Evolutionary conservation across 2,113 vertebrate species (phyloP), one percentile per base, ranked within the genome.

Genomic region (Manacus vitellinus): DNA sequence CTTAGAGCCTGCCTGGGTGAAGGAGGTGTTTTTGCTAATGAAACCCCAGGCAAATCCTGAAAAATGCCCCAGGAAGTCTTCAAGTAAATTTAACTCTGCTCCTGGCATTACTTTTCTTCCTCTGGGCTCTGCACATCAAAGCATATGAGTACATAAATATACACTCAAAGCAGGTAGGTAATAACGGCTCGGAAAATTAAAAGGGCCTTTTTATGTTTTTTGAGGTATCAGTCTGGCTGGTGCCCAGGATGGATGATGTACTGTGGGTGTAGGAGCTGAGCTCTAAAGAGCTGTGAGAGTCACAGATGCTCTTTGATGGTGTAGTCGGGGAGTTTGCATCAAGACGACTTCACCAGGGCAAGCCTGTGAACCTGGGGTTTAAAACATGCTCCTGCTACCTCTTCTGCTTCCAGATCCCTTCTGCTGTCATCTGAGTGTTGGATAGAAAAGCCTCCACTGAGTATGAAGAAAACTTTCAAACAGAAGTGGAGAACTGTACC

Each of bases 291-390:
- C 8, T 83, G 43, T 11, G 22, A 76, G 47, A 33, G 37, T 23
- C 27, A 82, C 21, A 55, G 51, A 6, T 5, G 12, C 10, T 85
- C 49, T 82, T 59, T 0, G 0, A 12, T 21, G 7, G 10, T 27
- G 27, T 21, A 55, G 19, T 23, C 37, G 65, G 13, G 25, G 39
- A 78, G 13, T 61, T n/a, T n/a, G 33, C 61, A 44, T 44, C 28
- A 55, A 63, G 19, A 75, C 4, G 13, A 72, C 61, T 86, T 84
- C 22, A 67, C 31, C 37, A 82, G 49, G 25, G 20, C 43, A 77
- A 66, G 9, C 33, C 21, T 30, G 39, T 43, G 43, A 72, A 41
- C 46, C 19, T 56, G 20, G 20, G 10, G 8, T 8, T 74, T 55
- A 47, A 77, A 91, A 81, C 9, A 25, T 10, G 9, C 16, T 90